Conservation (phyloP, 2,888 invertebrate species). For the Celastrina argiolus region DNA sequence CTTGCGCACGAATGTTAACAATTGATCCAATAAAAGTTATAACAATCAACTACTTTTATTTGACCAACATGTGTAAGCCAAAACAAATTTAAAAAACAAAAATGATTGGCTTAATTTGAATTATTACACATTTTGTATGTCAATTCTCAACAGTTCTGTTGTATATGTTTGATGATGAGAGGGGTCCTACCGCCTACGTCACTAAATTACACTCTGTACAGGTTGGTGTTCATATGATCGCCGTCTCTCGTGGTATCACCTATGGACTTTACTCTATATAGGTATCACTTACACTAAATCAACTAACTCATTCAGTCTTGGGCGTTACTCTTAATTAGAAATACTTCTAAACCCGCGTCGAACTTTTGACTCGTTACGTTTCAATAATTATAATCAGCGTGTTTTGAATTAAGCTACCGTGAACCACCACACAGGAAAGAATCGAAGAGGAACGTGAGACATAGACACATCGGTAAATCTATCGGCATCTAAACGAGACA, state of each 20-base stretch:
- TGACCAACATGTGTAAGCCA: too few species aligned
- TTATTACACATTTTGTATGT: too few species aligned
- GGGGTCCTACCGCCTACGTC: too few species aligned
- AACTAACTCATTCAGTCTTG: constrained; percentile 77
- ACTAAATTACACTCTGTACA: constrained; percentile 21
- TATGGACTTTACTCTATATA: constrained; percentile 75
- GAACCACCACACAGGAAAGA: constrained; percentile 44
- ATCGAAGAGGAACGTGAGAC: constrained; percentile 37
- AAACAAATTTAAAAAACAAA: too few species aligned
- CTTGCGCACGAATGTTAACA: too few species aligned
- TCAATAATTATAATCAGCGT: constrained; percentile 45
- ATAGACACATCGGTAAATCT: constrained; percentile 41
- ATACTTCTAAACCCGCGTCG: constrained; percentile 76
- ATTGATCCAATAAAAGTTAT: too few species aligned
- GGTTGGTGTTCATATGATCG: constrained; percentile 29
- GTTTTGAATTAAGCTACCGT: constrained; percentile 42
- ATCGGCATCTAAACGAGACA: constrained; percentile 42
- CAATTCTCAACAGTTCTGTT: too few species aligned
- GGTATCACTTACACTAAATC: constrained; percentile 73
- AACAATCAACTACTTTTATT: too few species aligned
- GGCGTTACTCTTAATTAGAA: constrained; percentile 77
- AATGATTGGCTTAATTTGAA: too few species aligned
- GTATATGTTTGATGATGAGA: too few species aligned
- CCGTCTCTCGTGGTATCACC: constrained; percentile 56
- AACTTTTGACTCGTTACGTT: constrained; percentile 47